These are phyloP conservation scores for Delphinus delphis DNA, from an alignment of 2,113 vertebrate species.

Conservation along the genomic window DNA sequence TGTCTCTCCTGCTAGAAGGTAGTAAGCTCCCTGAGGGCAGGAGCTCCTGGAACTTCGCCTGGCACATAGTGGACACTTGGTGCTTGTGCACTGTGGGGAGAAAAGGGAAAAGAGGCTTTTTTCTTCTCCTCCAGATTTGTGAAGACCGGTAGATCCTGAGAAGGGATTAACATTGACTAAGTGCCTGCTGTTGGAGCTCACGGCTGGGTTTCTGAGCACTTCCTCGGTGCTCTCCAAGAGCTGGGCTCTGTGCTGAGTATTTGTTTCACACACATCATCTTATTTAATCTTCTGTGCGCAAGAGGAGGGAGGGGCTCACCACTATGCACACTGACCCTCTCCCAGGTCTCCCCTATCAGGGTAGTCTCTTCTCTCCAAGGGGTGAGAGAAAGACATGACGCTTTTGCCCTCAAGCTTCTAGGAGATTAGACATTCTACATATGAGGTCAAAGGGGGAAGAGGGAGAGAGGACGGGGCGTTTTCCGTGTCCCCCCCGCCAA, in stretches of 20 bases:
- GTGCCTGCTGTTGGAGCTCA: neutral
- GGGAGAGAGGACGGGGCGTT: neutral
- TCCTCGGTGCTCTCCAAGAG: neutral
- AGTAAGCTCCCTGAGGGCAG: neutral
- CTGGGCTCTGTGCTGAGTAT: neutral
- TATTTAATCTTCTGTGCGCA: neutral
- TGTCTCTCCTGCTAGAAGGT: neutral
- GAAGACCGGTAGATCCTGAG: neutral
- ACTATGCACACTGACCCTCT: neutral
- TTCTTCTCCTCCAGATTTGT: neutral
- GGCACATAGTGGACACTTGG: neutral
- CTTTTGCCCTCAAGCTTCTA: neutral
- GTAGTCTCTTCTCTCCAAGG: neutral
- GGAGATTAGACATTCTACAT: neutral
- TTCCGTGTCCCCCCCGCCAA: too few relatives aligned
- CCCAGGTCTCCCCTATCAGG: fast-evolving
- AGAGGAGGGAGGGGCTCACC: neutral
- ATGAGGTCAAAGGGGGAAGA: neutral
- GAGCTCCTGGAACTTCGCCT: neutral
- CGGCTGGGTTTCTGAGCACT: neutral
- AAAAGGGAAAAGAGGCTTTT: neutral
- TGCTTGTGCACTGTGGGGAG: neutral
- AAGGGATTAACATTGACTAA: too few relatives aligned
- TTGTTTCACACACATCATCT: neutral
- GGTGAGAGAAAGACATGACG: neutral